Evolutionary conservation across 2,888 invertebrate species (phyloP).

Genomic region (Hirtodrosophila cameraria): DNA sequence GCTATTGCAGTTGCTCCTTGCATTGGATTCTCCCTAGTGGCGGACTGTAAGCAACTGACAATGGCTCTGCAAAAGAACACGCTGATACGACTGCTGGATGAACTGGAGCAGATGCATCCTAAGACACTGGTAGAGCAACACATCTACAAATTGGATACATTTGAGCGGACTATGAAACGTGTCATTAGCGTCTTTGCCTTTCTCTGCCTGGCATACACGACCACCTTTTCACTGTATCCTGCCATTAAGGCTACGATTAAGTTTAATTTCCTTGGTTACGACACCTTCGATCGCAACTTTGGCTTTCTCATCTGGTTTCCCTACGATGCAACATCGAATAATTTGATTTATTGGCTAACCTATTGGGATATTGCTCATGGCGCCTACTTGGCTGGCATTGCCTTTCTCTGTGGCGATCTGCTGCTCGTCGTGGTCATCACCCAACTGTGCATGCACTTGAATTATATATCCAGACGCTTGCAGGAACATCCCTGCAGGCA

Average conservation of each 20-base stretch:
- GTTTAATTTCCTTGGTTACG: slow-evolving; percentile 64
- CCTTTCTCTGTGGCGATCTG: slow-evolving; percentile 75
- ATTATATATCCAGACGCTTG: slow-evolving; percentile 55
- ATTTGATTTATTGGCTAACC: slow-evolving; percentile 62
- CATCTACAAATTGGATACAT: slow-evolving; percentile 48
- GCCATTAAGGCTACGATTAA: slow-evolving; percentile 67
- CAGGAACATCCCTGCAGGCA: slow-evolving; percentile 49
- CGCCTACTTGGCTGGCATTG: slow-evolving; percentile 72
- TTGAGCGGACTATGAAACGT: slow-evolving; percentile 60
- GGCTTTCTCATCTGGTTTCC: slow-evolving; percentile 81
- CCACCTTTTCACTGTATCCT: slow-evolving; percentile 73
- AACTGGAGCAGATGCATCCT: slow-evolving; percentile 77
- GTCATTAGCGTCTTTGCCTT: slow-evolving; percentile 73
- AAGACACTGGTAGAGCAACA: slow-evolving; percentile 51
- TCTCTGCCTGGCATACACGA: slow-evolving; percentile 72
- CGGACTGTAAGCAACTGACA: slow-evolving; percentile 74
- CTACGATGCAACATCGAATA: slow-evolving; percentile 58
- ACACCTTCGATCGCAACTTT: slow-evolving; percentile 69
- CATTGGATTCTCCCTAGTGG: slow-evolving; percentile 76
- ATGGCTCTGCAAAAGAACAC: slow-evolving; percentile 58
- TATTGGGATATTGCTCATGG: slow-evolving; percentile 69
- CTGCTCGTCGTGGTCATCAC: slow-evolving; percentile 73
- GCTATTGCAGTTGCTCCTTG: slow-evolving; percentile 81
- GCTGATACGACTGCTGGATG: slow-evolving; percentile 65
- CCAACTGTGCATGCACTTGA: slow-evolving; percentile 80